Evolutionary conservation across 1,140 invertebrate genomes (phyloP).

Genomic region (Ceratina calcarata): DNA sequence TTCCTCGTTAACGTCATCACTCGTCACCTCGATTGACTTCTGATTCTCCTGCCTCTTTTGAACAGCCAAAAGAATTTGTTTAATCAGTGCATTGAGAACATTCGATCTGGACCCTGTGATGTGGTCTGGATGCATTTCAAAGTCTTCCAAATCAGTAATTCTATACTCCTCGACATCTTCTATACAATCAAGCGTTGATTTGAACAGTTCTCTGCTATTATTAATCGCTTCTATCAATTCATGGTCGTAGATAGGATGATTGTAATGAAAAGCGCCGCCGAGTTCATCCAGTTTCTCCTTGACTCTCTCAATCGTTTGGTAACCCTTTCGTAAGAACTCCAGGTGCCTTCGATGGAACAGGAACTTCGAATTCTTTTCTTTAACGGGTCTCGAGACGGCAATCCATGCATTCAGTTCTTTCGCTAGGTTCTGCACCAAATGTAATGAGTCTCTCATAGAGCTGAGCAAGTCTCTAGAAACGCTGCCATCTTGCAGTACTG

Average conservation of each 20-base stretch:
- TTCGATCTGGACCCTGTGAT: too few species aligned
- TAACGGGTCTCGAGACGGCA: background rate
- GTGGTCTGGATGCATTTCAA: slow-evolving; percentile 79
- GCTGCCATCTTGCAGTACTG: slow-evolving; percentile 79
- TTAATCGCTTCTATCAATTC: slow-evolving; percentile 63
- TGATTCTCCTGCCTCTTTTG: slow-evolving; percentile 85
- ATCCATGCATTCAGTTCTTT: slow-evolving; percentile 78
- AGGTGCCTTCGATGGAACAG: slow-evolving; percentile 75
- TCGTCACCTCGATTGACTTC: slow-evolving; percentile 52
- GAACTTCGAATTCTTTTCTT: slow-evolving; percentile 57
- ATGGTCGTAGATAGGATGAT: slow-evolving; percentile 71
- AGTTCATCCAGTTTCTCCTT: slow-evolving; percentile 69
- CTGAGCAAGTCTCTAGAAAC: slow-evolving; percentile 79
- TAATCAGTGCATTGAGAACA: slow-evolving; percentile 73
- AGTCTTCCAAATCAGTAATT: slow-evolving; percentile 51
- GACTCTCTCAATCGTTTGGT: slow-evolving; percentile 72
- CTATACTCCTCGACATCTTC: background rate
- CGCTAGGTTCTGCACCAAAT: slow-evolving; percentile 52
- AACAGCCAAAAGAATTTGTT: slow-evolving; percentile 83
- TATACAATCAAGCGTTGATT: background rate
- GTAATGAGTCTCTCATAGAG: slow-evolving; percentile 71
- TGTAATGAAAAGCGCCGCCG: slow-evolving; percentile 25
- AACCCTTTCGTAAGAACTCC: slow-evolving; percentile 67
- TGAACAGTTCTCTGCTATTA: slow-evolving; percentile 52
- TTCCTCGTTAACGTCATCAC: slow-evolving; percentile 66